These are phyloP conservation scores for Scaptomyza montana DNA, from an alignment of 1,140 invertebrate species.

Conservation along the genomic window DNA sequence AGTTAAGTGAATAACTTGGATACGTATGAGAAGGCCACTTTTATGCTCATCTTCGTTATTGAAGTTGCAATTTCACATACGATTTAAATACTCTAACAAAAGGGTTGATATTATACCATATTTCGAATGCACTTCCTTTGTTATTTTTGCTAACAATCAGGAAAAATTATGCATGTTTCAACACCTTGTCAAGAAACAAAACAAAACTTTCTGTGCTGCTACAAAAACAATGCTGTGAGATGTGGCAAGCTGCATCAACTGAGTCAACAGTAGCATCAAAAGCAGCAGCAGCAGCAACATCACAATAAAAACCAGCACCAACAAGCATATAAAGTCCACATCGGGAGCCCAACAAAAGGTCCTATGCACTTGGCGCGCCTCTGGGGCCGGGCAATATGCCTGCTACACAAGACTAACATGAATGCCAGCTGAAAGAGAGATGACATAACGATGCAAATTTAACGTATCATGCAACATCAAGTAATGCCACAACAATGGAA, in stretches of 20 bases:
- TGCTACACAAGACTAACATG: conserved; percentile 24
- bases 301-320: conserved; percentile 10
- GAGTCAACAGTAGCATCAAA: not conserved
- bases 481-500: conserved; percentile 31
- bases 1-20: not conserved
- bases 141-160: not conserved
- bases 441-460: conserved; percentile 57
- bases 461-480: conserved; percentile 13
- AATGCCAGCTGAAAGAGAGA: conserved; percentile 38
- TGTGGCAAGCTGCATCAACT: conserved; percentile 47
- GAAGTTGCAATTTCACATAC: not conserved
- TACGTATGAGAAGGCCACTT: not conserved
- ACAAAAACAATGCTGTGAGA: conserved; percentile 48
- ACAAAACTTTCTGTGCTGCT: not conserved
- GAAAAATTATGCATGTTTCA: conserved; percentile 39
- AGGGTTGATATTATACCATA: not conserved
- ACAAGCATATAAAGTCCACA: conserved; percentile 30
- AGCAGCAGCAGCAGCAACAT: not conserved
- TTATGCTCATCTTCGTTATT: not conserved
- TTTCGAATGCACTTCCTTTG: not conserved
- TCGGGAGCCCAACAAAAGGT: conserved; percentile 48
- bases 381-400: conserved; percentile 5
- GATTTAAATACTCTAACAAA: not conserved
- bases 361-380: conserved; percentile 65
- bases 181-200: conserved; percentile 32